Base-by-base conservation (phyloP, 1,140 invertebrate species). In the Drosophila quadrilineata region DNA sequence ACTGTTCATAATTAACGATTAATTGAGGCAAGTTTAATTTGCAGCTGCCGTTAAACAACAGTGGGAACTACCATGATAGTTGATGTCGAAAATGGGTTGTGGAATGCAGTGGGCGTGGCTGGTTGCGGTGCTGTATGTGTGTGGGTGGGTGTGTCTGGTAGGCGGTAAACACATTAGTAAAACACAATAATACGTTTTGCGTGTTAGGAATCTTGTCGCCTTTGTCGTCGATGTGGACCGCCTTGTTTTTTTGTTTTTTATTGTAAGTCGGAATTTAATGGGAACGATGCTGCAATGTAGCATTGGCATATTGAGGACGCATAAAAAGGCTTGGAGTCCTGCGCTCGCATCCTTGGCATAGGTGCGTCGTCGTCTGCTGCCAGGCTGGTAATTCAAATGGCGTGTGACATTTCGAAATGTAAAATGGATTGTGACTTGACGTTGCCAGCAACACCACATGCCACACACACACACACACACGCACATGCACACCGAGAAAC, bases 121-220 rank as follows among this genome's bases (percentile, higher is more conserved):
- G n/a, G n/a, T n/a, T n/a, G n/a, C n/a, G n/a, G n/a, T n/a, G n/a
- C n/a, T n/a, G n/a, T n/a, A n/a, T n/a, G n/a, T n/a, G n/a, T n/a
- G 3, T 2, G 1, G 19, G 9, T 5, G 8, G 17, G 19, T n/a
- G 26, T 31, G 38, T n/a, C 6, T n/a, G n/a, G 17, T 21, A 33
- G n/a, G 16, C 24, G 24, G 21, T n/a, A 10, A 43, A 17, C 35
- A 41, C 58, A 68, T 68, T 56, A 56, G 65, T 46, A 68, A 68
- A 63, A n/a, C n/a, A 49, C 58, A 68, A 62, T 62, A 67, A 63
- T 69, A 43, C 22, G 36, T n/a, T n/a, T 41, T 63, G 45, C 60
- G 52, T 58, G 59, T 50, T 43, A 46, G 45, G 60, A 63, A 63
- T 63, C 58, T 62, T 68, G 58, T 68, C 58, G 58, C 26, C 65